Percentiles rank a stretch among this genome's conserved stretches.
phyloP scores from a whole-genome alignment of 2,797 vertebrate genomes.

The Danio aesculapii region DNA sequence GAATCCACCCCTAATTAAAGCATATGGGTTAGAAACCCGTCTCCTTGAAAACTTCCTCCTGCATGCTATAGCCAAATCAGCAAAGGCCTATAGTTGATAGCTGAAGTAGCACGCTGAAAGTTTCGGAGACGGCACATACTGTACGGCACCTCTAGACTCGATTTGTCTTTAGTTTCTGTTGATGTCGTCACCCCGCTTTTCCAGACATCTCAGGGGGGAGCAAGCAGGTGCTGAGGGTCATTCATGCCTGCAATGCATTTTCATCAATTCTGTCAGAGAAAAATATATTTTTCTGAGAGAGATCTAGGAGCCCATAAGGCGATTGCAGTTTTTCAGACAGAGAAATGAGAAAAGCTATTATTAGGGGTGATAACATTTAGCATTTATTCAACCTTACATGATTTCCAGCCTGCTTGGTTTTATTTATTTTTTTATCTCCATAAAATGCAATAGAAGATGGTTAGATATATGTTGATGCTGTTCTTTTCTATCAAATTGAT shows the following conservation, averaged over 20 bases:
- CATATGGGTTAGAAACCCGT: slow-evolving; percentile 17
- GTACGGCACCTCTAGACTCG: slow-evolving; percentile 1
- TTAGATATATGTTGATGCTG: neutral
- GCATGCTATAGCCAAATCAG: slow-evolving; percentile 28
- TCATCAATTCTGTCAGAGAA: slow-evolving; percentile 46
- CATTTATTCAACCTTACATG: neutral
- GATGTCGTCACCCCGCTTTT: slow-evolving; percentile 5
- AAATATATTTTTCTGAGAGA: slow-evolving; percentile 42
- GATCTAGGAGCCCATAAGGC: slow-evolving; percentile 44
- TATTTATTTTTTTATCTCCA: neutral
- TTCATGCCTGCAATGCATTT: slow-evolving; percentile 28
- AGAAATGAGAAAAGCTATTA: slow-evolving; percentile 29
- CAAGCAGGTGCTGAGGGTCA: slow-evolving; percentile 40
- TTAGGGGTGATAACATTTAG: neutral
- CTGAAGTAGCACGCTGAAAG: neutral
- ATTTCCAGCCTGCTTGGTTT: neutral
- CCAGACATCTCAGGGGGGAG: slow-evolving; percentile 34
- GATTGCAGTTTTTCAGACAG: slow-evolving; percentile 37
- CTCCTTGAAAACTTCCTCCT: slow-evolving; percentile 30
- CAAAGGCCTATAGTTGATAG: neutral
- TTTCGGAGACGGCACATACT: neutral
- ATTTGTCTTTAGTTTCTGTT: slow-evolving; percentile 7
- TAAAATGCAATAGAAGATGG: neutral
- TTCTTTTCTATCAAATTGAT: neutral
- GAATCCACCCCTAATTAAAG: slow-evolving; percentile 52